These are phyloP conservation scores for Sandelia bainsii DNA, from an alignment of 2,797 vertebrate species.

Conservation along the genomic window DNA sequence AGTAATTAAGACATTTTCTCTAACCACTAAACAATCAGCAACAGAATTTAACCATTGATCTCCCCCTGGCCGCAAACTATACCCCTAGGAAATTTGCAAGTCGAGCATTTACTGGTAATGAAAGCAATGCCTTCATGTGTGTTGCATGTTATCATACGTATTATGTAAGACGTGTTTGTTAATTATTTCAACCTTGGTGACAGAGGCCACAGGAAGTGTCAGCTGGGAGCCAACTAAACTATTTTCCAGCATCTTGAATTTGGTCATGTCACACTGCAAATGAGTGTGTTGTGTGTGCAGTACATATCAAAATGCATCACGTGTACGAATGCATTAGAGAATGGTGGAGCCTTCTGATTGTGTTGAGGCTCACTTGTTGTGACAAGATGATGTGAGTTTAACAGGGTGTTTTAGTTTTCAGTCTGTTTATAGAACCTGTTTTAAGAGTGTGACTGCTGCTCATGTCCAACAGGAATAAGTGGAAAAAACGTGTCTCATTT, in stretches of 20 bases:
- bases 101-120: constrained; percentile 59
- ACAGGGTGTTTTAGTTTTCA: not conserved
- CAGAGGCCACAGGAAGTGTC: constrained; percentile 28
- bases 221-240: constrained; percentile 42
- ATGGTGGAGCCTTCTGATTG: constrained; percentile 2
- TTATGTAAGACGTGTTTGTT: constrained; percentile 38
- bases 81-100: constrained; percentile 53
- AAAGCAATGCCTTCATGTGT: constrained; percentile 33
- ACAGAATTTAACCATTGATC: constrained; percentile 65
- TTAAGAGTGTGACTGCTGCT: constrained; percentile 23
- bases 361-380: constrained; percentile 21
- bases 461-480: constrained; percentile 13
- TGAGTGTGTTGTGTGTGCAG: constrained; percentile 19
- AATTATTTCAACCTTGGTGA: constrained; percentile 42
- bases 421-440: constrained; percentile 9
- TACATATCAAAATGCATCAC: constrained; percentile 10
- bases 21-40: constrained; percentile 73
- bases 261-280: constrained; percentile 21
- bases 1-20: constrained; percentile 77
- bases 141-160: constrained; percentile 21
- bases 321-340: constrained; percentile 1
- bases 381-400: not conserved
- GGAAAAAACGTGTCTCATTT: constrained; percentile 11
- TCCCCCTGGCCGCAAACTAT: constrained; percentile 50
- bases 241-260: constrained; percentile 17